These are phyloP conservation scores for Lasioglossum calceatum DNA, from an alignment of 2,888 invertebrate species.

Conservation along the genomic window DNA sequence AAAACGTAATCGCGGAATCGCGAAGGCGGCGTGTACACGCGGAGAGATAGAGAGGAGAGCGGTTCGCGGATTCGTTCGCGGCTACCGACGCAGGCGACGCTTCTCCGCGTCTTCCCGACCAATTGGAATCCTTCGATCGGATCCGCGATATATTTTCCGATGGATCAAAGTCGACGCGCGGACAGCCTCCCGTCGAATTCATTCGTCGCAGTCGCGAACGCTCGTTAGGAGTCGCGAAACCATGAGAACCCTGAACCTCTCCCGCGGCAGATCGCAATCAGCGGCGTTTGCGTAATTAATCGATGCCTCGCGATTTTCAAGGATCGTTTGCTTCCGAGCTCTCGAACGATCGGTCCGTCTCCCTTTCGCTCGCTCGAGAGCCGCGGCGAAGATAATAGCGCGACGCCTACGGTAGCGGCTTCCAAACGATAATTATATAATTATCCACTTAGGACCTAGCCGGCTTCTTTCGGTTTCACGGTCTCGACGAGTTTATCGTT, in stretches of 20 bases:
- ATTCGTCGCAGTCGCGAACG: not conserved
- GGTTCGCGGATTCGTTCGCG: not conserved
- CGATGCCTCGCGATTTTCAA: constrained; percentile 52
- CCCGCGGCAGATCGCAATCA: constrained; percentile 13
- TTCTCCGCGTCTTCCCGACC: not conserved
- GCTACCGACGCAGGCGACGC: not conserved
- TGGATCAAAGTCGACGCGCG: not conserved
- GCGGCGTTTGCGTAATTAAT: constrained; percentile 40
- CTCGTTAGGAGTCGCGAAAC: not conserved
- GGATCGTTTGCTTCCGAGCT: constrained; percentile 36
- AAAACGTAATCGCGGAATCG: constrained; percentile 25
- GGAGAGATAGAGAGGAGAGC: not conserved
- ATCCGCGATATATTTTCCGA: not conserved
- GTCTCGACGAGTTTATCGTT: not conserved
- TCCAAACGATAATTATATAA: constrained; percentile 57
- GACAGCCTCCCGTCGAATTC: not conserved
- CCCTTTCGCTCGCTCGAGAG: not conserved
- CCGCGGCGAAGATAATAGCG: constrained; percentile 65
- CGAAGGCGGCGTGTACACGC: not conserved
- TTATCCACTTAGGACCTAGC: constrained; percentile 78
- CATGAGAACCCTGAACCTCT: not conserved
- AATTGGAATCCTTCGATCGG: not conserved
- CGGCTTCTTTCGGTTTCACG: constrained; percentile 59
- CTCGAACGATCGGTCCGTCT: not conserved
- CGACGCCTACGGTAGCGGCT: constrained; percentile 30